Conservation (phyloP, 2,888 invertebrate genomes). For the Nephrotoma flavescens region DNA sequence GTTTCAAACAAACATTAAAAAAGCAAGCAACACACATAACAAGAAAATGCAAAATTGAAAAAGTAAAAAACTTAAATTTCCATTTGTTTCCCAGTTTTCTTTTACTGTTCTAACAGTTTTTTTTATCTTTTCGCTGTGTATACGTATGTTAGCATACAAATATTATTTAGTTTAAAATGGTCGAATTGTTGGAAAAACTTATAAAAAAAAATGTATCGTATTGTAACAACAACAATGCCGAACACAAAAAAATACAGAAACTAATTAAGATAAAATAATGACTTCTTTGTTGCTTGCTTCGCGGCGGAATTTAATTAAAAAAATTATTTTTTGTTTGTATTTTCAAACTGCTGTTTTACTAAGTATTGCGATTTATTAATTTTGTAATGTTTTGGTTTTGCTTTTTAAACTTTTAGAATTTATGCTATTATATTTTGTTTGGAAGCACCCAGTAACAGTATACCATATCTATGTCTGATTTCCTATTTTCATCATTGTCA, state of each 20-base stretch:
- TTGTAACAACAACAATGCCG: background rate
- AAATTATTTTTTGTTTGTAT: slow-evolving; percentile 6
- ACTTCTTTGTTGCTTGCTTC: slow-evolving; percentile 12
- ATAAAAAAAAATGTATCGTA: background rate
- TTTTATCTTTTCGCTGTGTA: background rate
- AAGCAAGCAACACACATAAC: background rate
- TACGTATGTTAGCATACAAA: background rate
- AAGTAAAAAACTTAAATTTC: slow-evolving; percentile 1
- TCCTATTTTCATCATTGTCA: background rate
- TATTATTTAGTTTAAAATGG: background rate
- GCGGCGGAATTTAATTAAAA: slow-evolving; percentile 12
- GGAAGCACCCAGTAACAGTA: background rate
- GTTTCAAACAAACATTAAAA: slow-evolving; percentile 1
- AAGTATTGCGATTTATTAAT: slow-evolving; percentile 1
- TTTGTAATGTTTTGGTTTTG: background rate
- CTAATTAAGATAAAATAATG: slow-evolving; percentile 16
- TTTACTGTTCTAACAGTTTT: background rate
- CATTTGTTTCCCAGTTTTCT: background rate
- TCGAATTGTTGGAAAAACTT: slow-evolving; percentile 1
- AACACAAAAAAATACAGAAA: slow-evolving; percentile 6
- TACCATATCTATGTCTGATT: background rate
- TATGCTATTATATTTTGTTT: background rate
- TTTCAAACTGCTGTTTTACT: background rate
- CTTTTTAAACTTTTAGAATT: background rate
- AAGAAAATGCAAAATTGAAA: background rate